Evolutionary conservation across 2,797 vertebrate species (phyloP).

Genomic region (Tapera naevia): DNA sequence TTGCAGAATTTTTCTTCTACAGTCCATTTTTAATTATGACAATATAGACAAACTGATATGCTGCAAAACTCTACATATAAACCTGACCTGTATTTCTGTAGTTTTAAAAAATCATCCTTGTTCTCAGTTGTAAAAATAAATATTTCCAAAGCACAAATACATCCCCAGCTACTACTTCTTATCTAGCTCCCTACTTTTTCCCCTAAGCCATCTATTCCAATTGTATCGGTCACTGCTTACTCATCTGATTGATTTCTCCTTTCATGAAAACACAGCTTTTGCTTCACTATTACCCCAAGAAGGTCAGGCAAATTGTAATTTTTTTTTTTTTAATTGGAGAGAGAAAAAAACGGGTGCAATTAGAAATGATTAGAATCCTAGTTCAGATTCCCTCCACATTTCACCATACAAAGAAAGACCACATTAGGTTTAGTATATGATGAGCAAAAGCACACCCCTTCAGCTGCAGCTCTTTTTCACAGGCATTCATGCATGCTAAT

Average conservation of each 20-base stretch:
- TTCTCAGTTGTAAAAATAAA: background rate
- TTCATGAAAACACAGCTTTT: background rate
- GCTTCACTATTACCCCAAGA: background rate
- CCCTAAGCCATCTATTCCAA: background rate
- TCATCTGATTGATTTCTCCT: background rate
- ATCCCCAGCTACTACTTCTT: background rate
- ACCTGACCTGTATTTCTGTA: background rate
- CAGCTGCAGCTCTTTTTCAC: conserved; percentile 65
- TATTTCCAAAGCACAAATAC: background rate
- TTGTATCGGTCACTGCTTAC: background rate
- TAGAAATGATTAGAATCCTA: conserved; percentile 29
- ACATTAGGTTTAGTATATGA: conserved; percentile 66
- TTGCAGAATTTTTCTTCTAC: background rate
- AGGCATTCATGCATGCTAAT: conserved; percentile 65
- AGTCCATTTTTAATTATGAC: background rate
- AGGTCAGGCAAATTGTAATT: background rate
- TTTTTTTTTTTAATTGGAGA: background rate
- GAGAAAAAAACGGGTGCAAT: conserved; percentile 33
- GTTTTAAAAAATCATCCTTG: background rate
- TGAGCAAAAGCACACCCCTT: conserved; percentile 60
- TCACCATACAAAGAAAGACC: conserved; percentile 59
- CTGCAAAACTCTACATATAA: background rate
- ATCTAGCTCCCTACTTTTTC: background rate
- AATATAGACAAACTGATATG: background rate
- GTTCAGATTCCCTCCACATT: conserved; percentile 57